A percentile compares a stretch with the other conserved stretches of the same genome.
Conservation (phyloP, 2,888 invertebrate species). For the Agelastica alni region DNA sequence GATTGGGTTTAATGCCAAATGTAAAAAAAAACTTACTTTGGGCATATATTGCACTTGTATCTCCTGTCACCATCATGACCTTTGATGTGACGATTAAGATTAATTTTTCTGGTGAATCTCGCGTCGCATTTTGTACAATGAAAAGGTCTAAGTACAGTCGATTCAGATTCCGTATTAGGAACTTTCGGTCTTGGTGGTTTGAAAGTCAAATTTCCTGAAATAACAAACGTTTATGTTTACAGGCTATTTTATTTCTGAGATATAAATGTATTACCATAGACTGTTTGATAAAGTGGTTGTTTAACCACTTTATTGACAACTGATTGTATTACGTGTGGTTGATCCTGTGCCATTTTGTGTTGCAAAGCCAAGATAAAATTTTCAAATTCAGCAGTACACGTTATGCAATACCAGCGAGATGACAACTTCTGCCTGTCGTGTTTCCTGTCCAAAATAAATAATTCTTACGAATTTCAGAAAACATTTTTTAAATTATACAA, state of each 20-base stretch:
- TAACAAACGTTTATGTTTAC: neutral
- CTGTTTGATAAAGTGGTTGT: conserved; percentile 30
- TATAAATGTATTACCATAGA: conserved; percentile 27
- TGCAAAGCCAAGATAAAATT: conserved; percentile 20
- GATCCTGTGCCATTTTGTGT: conserved; percentile 21
- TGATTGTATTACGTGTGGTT: conserved; percentile 19
- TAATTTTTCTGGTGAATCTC: conserved; percentile 62
- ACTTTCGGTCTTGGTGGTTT: conserved; percentile 40
- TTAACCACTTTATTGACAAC: conserved; percentile 25
- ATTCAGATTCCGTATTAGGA: conserved; percentile 34
- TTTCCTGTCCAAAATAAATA: too few relatives aligned
- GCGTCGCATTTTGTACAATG: conserved; percentile 55
- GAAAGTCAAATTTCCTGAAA: conserved; percentile 40
- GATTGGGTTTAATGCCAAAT: too few relatives aligned
- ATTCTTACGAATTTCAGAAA: too few relatives aligned
- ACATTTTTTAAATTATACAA: too few relatives aligned
- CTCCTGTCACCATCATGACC: conserved; percentile 51
- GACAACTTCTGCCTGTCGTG: too few relatives aligned
- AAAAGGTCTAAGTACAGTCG: conserved; percentile 48
- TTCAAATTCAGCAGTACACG: too few relatives aligned
- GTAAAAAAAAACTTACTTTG: conserved; percentile 51
- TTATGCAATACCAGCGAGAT: too few relatives aligned
- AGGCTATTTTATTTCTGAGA: conserved; percentile 16
- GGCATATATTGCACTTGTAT: conserved; percentile 52
- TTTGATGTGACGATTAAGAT: conserved; percentile 59